Evolutionary conservation across 2,888 invertebrate genomes (phyloP).

Genomic region (Heliothis peltigera): DNA sequence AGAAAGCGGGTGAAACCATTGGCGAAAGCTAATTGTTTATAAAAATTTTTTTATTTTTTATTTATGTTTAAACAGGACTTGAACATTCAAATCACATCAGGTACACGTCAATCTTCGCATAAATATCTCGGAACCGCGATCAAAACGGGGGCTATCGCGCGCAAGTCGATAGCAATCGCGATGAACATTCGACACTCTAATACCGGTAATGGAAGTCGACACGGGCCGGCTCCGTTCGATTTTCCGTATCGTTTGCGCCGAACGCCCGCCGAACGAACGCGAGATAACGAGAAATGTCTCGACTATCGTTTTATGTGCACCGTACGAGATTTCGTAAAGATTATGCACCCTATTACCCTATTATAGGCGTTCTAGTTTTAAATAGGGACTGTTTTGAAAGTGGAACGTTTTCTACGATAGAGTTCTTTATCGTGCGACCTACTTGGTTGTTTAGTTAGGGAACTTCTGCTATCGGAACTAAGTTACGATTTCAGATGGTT

Average conservation of each 20-base stretch:
- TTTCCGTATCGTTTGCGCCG: slow-evolving; percentile 87
- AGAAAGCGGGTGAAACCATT: too few species aligned
- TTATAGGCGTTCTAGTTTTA: slow-evolving; percentile 59
- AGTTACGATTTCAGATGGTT: slow-evolving; percentile 26
- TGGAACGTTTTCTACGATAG: slow-evolving; percentile 36
- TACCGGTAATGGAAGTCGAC: slow-evolving; percentile 86
- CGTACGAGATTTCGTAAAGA: slow-evolving; percentile 66
- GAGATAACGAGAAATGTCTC: slow-evolving; percentile 84
- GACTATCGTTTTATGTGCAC: slow-evolving; percentile 80
- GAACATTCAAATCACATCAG: slow-evolving; percentile 58
- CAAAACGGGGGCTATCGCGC: slow-evolving; percentile 53
- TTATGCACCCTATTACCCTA: slow-evolving; percentile 62
- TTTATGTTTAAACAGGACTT: too few species aligned
- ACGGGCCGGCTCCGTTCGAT: slow-evolving; percentile 83
- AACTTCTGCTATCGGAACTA: slow-evolving; percentile 21
- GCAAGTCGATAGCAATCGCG: slow-evolving; percentile 62
- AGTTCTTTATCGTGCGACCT: slow-evolving; percentile 36
- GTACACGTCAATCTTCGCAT: slow-evolving; percentile 53
- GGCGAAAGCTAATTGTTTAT: too few species aligned
- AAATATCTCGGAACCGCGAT: slow-evolving; percentile 60
- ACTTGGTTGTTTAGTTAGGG: slow-evolving; percentile 11
- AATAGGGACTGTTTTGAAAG: slow-evolving; percentile 37
- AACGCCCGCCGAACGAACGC: slow-evolving; percentile 65
- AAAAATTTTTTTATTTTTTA: too few species aligned
- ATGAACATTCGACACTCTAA: slow-evolving; percentile 76